Percentiles rank a stretch among this genome's conserved stretches.
Evolutionary conservation across 2,113 vertebrate genomes (phyloP).

Genomic region (Accipiter virgatus): DNA sequence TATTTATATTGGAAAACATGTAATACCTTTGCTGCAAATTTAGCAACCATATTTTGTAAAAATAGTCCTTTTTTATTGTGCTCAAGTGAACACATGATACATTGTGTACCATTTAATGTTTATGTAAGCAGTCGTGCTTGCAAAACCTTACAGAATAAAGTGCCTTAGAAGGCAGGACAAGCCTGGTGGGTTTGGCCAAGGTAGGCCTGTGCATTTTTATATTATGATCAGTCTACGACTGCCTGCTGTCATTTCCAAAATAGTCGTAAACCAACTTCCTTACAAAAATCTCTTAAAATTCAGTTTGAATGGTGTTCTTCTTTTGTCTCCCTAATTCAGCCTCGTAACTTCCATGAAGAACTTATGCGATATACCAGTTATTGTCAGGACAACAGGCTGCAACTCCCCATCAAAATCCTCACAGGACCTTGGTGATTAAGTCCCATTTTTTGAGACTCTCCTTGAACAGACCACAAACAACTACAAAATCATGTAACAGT

Average conservation of each 20-base stretch:
- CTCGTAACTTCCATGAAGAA: not conserved
- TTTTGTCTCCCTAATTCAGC: not conserved
- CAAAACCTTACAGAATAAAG: not conserved
- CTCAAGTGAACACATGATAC: not conserved
- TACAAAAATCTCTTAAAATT: not conserved
- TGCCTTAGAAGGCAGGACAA: not conserved
- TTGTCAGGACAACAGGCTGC: not conserved
- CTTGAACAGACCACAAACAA: not conserved
- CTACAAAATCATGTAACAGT: not conserved
- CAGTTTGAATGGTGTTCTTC: not conserved
- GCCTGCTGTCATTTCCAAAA: not conserved
- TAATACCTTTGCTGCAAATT: not conserved
- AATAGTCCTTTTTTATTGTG: not conserved
- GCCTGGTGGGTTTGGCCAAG: not conserved
- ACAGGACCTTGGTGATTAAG: not conserved
- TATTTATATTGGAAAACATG: not conserved
- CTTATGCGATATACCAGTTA: not conserved
- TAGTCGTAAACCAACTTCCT: not conserved
- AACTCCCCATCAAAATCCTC: not conserved
- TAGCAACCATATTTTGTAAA: not conserved
- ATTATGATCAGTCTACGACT: not conserved
- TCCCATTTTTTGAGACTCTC: not conserved
- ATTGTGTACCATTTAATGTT: not conserved
- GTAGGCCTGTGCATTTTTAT: not conserved
- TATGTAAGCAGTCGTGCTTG: not conserved